A percentile compares a stretch with the other conserved stretches of the same genome.
phyloP scores from a whole-genome alignment of 2,797 vertebrate genomes.

The Silurus lanzhouensis region DNA sequence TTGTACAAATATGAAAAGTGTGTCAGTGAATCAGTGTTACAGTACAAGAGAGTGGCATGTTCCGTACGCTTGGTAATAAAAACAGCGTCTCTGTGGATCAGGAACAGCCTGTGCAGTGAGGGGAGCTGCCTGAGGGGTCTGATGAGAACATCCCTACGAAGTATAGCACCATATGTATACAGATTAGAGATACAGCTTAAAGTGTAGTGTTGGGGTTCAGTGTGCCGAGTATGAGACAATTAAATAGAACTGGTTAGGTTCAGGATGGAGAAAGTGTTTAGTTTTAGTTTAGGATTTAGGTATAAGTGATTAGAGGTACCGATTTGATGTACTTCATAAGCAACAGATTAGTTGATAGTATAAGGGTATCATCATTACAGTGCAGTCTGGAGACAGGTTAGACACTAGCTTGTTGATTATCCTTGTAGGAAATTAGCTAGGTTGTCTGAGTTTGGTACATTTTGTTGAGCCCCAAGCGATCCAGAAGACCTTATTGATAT shows the following conservation, averaged over 20 bases:
- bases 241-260: background rate
- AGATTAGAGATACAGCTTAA: background rate
- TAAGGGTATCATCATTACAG: background rate
- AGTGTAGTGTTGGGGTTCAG: slow-evolving; percentile 1
- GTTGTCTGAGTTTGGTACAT: background rate
- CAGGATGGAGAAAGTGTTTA: background rate
- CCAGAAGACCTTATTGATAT: background rate
- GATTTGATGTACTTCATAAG: background rate
- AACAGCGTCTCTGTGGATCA: slow-evolving; percentile 13
- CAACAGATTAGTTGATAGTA: background rate
- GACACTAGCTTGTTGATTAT: background rate
- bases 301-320: background rate
- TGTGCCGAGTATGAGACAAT: background rate
- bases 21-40: slow-evolving; percentile 43
- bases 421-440: background rate
- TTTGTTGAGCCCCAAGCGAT: background rate
- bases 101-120: slow-evolving; percentile 41
- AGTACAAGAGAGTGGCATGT: slow-evolving; percentile 32
- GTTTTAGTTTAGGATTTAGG: background rate
- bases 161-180: slow-evolving; percentile 51
- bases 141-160: slow-evolving; percentile 28
- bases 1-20: slow-evolving; percentile 49
- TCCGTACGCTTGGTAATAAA: slow-evolving; percentile 26
- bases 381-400: background rate
- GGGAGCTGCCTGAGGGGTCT: slow-evolving; percentile 53